Base-by-base conservation (phyloP, 2,888 invertebrate species). In the Dromius quadrimaculatus region DNA sequence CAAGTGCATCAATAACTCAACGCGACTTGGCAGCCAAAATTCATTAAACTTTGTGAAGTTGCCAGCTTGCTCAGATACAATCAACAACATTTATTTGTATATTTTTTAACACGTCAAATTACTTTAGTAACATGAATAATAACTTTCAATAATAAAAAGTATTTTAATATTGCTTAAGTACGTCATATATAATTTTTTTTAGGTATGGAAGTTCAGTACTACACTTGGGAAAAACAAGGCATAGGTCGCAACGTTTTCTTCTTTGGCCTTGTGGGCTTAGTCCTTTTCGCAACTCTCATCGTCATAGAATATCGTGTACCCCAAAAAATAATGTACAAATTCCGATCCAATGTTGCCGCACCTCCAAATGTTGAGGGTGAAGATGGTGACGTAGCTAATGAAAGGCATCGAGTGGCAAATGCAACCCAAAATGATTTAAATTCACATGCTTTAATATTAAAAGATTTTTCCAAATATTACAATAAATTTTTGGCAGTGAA, bases 401-500 rank as follows among this genome's bases (percentile, higher is more conserved):
- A 90, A 76, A 85, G 83, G 34, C 72, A 77, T 0, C 84, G 84
- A 73, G 86, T 88, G 1, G 75, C 80, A 9, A 77, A 77, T 4
- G 81, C 85, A 74, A 76, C 83, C 0, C 65, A 75, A 4, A 28
- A 77, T 0, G 82, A 84, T 11, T 77, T 86, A 11, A 50, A 76
- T 0, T 76, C 78, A 0, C 84, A 87, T 75, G 87, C 85, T 50
- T 79, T 92, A 2, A 87, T 90, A 0, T 79, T 91, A 8, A 87
- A 86, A 72, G 85, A 87, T 72, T 84, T 95, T 6, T 87, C 90
- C 15, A 95, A 95, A 81, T 89, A 87, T 78, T 95, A 95, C 77
- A 82, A 81, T 71, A 88, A 87, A 4, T 86, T 92, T 72, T 80
- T 90, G 64, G 95, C 95, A 0, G 96, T 97, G 0, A 90, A 94